Evolutionary conservation across 2,797 vertebrate genomes (phyloP), one percentile per base, ranked within the genome.

Genomic region (Syncerus caffer): DNA sequence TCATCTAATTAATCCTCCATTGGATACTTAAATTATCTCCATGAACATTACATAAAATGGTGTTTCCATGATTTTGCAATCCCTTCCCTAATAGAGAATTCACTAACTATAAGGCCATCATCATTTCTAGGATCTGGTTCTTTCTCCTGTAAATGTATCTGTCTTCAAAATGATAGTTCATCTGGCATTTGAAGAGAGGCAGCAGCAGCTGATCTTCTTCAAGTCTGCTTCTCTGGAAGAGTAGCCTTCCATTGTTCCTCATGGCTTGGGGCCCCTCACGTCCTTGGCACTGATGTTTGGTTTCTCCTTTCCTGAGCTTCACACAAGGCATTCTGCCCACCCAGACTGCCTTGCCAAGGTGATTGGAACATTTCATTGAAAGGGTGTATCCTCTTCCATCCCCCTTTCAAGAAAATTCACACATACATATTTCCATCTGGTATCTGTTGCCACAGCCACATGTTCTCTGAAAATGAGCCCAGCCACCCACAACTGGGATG

Each of bases 311-410:
- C 57, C 45, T 47, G 62, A 91, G 38, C 58, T 29, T 90, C 29
- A 79, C 12, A 47, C 14, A 86, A 47, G 29, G n/a, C 51, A 71
- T 79, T 91, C 83, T 91, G 23, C 38, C 78, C 71, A 84, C n/a
- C 78, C 16, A 89, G 57, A 31, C 21, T 83, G 38, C 90, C 45
- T 85, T 78, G 86, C 92, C 86, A 74, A 86, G 31, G 71, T 62
- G 79, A 94, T 50, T 45, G 55, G 76, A 85, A 89, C 62, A 64
- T 93, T 91, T 93, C 57, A 58, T 34, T 95, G 80, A 62, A 91
- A 93, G 51, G 34, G n/a, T 45, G 17, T 42, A 80, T 84, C 79
- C 47, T 85, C 83, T 85, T 84, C 34, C 31, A 80, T 71, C 34
- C 45, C 29, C 23, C 78, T 94, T 96, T 91, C 42, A 84, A 64